A percentile compares a stretch with the other conserved stretches of the same genome.
Conservation (phyloP, 1,140 invertebrate genomes). For the Hypothenemus hampei region DNA sequence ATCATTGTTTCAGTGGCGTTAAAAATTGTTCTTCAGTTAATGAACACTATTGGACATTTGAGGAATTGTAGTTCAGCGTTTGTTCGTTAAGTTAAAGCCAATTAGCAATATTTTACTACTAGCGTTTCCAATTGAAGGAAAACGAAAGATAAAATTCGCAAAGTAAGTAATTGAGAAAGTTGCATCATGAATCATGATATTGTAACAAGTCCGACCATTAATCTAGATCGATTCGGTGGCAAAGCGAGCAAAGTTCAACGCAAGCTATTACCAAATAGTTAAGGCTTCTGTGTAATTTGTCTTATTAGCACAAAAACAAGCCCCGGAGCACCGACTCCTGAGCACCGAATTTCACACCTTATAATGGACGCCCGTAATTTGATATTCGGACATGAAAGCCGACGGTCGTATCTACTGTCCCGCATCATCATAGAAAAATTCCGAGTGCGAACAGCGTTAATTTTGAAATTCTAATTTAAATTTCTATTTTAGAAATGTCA, state of each 20-base stretch:
- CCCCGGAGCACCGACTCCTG: neutral
- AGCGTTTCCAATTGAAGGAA: neutral
- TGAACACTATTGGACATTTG: too few relatives aligned
- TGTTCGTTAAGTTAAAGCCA: too few relatives aligned
- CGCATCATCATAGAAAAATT: too few relatives aligned
- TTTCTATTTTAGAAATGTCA: constrained; percentile 10
- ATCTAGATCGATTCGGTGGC: constrained; percentile 11
- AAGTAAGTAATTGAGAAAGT: constrained; percentile 12
- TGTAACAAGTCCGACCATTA: constrained; percentile 9
- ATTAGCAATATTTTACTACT: constrained; percentile 3
- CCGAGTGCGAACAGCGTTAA: neutral
- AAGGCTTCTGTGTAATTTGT: constrained; percentile 18
- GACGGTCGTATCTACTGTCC: too few relatives aligned
- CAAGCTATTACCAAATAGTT: constrained; percentile 17
- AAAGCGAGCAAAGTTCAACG: constrained; percentile 15
- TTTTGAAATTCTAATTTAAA: constrained; percentile 15
- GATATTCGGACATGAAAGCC: neutral
- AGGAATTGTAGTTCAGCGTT: too few relatives aligned
- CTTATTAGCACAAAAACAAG: constrained; percentile 17
- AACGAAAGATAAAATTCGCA: constrained; percentile 6
- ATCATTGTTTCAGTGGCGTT: too few relatives aligned
- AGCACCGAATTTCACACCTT: constrained; percentile 10
- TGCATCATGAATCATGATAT: constrained; percentile 18
- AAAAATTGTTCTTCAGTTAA: too few relatives aligned
- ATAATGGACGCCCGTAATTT: constrained; percentile 3